A percentile compares a stretch with the other conserved stretches of the same genome.
These are phyloP conservation scores for Pollenia labialis DNA, from an alignment of 2,888 invertebrate genomes.

Conservation along the genomic window DNA sequence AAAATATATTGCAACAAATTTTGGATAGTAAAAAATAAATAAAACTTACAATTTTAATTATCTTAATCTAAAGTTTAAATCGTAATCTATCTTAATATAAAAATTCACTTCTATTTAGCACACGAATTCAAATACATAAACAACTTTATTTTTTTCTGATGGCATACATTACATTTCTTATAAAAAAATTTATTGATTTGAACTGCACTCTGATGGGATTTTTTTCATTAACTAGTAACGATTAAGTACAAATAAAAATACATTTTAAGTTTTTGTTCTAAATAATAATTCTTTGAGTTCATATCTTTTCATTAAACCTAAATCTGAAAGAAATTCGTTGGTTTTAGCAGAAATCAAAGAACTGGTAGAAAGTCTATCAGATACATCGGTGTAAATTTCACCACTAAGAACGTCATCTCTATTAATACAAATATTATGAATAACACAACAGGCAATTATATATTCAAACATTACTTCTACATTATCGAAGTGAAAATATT, in stretches of 20 bases:
- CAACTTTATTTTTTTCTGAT: too few relatives aligned
- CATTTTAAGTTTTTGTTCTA: conserved; percentile 5
- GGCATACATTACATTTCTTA: too few relatives aligned
- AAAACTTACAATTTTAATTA: not conserved
- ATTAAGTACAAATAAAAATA: not conserved
- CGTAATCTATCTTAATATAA: not conserved
- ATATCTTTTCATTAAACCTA: conserved; percentile 35
- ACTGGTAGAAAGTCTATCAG: not conserved
- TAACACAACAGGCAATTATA: conserved; percentile 75
- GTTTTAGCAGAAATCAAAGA: not conserved
- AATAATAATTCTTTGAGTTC: conserved; percentile 37
- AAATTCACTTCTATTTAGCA: not conserved
- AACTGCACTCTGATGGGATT: too few relatives aligned
- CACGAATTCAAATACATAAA: too few relatives aligned
- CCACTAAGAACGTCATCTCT: conserved; percentile 66
- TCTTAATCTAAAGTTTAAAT: too few relatives aligned
- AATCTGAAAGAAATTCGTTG: conserved; percentile 25
- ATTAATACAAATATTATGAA: conserved; percentile 77
- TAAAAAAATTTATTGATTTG: too few relatives aligned
- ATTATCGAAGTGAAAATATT: conserved; percentile 52
- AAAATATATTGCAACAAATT: conserved; percentile 41
- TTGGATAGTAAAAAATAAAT: conserved; percentile 4
- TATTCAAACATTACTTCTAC: conserved; percentile 72
- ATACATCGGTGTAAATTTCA: conserved; percentile 17
- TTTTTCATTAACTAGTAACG: not conserved